Evolutionary conservation across 2,113 vertebrate species (phyloP), one percentile per base, ranked within the genome.

Genomic region (Colaptes auratus): DNA sequence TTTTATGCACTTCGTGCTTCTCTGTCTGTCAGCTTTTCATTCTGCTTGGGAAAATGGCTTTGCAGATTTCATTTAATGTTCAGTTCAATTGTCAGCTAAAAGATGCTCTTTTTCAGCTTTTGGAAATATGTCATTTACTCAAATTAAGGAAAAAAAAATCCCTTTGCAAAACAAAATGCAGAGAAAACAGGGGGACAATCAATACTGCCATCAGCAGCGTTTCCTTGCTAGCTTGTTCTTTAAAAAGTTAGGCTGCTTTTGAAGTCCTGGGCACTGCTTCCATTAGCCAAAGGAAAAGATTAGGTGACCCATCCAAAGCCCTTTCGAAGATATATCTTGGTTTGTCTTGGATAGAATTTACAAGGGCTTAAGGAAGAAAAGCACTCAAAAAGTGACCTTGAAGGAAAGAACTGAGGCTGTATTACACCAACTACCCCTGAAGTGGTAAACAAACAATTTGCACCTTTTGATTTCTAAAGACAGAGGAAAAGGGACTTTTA

Each of bases 51-150:
- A 92, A 82, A 95, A 88, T 61, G 81, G 92, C 94, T 96, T 95
- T 93, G 89, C 84, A 89, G 93, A 96, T 97, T 96, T 97, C 90
- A 95, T 94, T 96, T 96, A 96, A 95, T 86, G 90, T 92, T 96
- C 75, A 84, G 84, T 96, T 95, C 88, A 93, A 64, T 96, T 95
- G 94, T 89, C 89, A 94, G 35, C 82, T 85, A 81, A 95, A 93
- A 95, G 66, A 75, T 91, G 69, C 46, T 78, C 84, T 94, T 95
- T 90, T 89, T 72, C 27, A 58, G 65, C 71, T 89, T 92, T 82
- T 91, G 82, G 93, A 95, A 94, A 94, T 85, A 80, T 65, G 90
- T 94, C 53, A 88, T 96, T 94, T 96, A 59, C 75, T 96, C 63
- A 92, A 96, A 93, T 61, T 52, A 52, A 52, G 50, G 52, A 93